Evolutionary conservation across 2,113 vertebrate genomes (phyloP), one percentile per base, ranked within the genome.

Genomic region (Isurus oxyrinchus): DNA sequence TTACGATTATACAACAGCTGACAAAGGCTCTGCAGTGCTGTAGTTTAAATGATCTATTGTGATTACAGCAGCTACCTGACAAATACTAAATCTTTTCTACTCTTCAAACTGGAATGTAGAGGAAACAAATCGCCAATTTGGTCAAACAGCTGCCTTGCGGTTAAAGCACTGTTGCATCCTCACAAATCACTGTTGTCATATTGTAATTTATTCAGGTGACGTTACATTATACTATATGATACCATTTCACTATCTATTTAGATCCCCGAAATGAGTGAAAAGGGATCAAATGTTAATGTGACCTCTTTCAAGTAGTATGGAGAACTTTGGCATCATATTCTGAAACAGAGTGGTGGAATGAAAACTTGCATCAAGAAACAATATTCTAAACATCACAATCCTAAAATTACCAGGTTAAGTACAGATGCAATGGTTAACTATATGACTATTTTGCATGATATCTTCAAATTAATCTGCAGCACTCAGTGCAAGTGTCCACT

Each of bases 41-140:
- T 25, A 67, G 49, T 95, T 67, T 49, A 95, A 95, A 95, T 67
- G 63, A 94, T 94, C 59, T 94, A 94, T 44, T 19, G 16, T 94
- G 16, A 63, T 61, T 94, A n/a, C 5, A 0, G 90, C 59, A 94
- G 14, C 31, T n/a, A 31, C 35, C 57, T 93, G 57, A 31, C 59
- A n/a, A 49, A 94, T 63, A 63, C 59, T 5, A 76, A 55, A 55
- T 72, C 49, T 69, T 72, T 95, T 95, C 49, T 55, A 31, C 0
- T 49, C 23, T 95, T 95, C 49, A 76, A 72, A 72, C 23, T 76
- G 44, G 49, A 76, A 76, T 76, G 94, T 69, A 23, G 67, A 95
- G 59, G 7, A 95, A 72, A 76, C 66, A 72, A 61, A 72, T 72
- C 13, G 27, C 57, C n/a, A 1, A 10, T 72, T 31, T 69, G 63